These are phyloP conservation scores for Erithacus rubecula DNA, from an alignment of 2,797 vertebrate species.

Conservation along the genomic window DNA sequence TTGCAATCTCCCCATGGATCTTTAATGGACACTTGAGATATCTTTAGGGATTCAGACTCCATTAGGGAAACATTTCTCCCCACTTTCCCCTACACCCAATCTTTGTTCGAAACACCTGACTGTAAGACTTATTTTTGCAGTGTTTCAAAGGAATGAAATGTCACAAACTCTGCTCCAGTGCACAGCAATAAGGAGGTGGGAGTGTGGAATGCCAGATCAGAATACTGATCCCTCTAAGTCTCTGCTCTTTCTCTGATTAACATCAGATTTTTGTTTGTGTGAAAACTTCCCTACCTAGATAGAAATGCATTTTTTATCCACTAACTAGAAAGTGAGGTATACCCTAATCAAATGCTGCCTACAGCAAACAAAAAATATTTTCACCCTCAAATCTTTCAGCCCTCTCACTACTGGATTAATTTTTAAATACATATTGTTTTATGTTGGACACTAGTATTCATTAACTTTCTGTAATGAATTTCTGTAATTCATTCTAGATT, in stretches of 20 bases:
- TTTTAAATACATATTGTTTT: neutral
- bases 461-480: neutral
- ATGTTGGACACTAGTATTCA: neutral
- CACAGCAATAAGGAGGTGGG: neutral
- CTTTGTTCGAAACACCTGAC: neutral
- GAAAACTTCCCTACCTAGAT: neutral
- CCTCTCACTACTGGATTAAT: neutral
- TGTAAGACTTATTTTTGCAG: neutral
- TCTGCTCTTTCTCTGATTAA: neutral
- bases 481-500: neutral
- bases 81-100: neutral
- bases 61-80: neutral
- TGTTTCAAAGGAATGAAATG: neutral
- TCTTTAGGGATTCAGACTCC: neutral
- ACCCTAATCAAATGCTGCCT: neutral
- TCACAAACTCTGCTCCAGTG: neutral
- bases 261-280: neutral
- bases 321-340: neutral
- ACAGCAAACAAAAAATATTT: neutral
- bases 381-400: neutral
- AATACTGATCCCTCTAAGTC: neutral
- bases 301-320: neutral
- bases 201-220: neutral
- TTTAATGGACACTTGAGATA: neutral
- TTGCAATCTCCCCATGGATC: neutral